These are phyloP conservation scores for Drosophila rhopaloa DNA, from an alignment of 1,140 invertebrate species.

Conservation along the genomic window DNA sequence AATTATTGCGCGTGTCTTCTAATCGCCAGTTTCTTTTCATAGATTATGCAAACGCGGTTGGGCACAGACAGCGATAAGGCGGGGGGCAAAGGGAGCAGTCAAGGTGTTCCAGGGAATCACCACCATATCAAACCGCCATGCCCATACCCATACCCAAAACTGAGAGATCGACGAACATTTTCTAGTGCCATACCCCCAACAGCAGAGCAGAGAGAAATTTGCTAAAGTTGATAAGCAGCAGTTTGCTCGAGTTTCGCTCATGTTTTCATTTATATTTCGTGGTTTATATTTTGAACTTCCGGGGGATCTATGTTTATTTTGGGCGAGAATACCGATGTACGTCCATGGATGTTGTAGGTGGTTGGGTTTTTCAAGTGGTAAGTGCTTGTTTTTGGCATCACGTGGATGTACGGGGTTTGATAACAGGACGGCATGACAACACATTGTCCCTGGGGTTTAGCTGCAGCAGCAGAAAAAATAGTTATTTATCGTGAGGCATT, in stretches of 20 bases:
- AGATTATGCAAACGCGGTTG: slow-evolving; percentile 36
- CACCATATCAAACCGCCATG: not conserved
- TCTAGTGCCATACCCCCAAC: slow-evolving; percentile 25
- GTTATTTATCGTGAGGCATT: not conserved
- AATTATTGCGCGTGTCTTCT: slow-evolving; percentile 45
- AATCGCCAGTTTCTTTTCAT: slow-evolving; percentile 49
- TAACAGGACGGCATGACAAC: slow-evolving; percentile 24
- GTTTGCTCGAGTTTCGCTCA: slow-evolving; percentile 15
- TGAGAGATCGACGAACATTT: slow-evolving; percentile 12
- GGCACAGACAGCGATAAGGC: slow-evolving; percentile 24
- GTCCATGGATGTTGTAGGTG: slow-evolving; percentile 14
- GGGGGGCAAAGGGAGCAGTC: not conserved
- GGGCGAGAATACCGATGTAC: slow-evolving; percentile 9
- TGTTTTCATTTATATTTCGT: slow-evolving; percentile 7
- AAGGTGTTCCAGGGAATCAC: slow-evolving; percentile 11
- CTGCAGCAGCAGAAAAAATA: slow-evolving; percentile 7
- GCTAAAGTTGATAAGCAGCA: slow-evolving; percentile 12
- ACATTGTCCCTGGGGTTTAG: slow-evolving; percentile 9
- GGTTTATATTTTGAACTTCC: slow-evolving; percentile 32
- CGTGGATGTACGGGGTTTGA: slow-evolving; percentile 23
- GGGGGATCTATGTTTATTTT: slow-evolving; percentile 42
- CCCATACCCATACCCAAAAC: not conserved
- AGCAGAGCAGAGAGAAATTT: slow-evolving; percentile 1
- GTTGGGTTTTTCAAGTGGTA: not conserved
- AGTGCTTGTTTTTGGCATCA: slow-evolving; percentile 16